A percentile compares a stretch with the other conserved stretches of the same genome.
Conservation (phyloP, 2,888 invertebrate species). For the Antitype chi region DNA sequence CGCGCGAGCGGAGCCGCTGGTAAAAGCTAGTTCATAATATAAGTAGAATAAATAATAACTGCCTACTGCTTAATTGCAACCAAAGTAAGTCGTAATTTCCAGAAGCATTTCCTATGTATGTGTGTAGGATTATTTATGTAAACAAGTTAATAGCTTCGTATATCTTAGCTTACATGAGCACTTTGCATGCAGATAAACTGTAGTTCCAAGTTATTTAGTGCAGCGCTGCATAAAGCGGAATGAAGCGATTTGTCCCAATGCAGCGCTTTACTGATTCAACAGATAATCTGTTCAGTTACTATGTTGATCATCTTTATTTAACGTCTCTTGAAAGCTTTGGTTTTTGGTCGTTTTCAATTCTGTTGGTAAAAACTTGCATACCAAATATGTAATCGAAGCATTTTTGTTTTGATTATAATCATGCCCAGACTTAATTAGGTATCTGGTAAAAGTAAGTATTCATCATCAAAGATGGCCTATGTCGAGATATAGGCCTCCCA, state of each 20-base stretch:
- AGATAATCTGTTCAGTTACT: slow-evolving; percentile 13
- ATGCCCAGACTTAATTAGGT: background rate
- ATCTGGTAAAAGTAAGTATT: background rate
- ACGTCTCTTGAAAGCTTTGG: background rate
- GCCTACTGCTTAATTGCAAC: background rate
- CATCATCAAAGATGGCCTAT: no score
- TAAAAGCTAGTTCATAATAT: no score
- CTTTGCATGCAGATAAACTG: slow-evolving; percentile 33
- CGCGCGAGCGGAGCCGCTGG: no score
- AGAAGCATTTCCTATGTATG: background rate
- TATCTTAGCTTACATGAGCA: slow-evolving; percentile 24
- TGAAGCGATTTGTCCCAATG: background rate
- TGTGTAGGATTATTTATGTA: slow-evolving; percentile 13
- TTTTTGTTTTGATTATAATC: background rate
- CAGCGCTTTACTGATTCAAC: background rate
- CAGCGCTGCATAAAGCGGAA: slow-evolving; percentile 21
- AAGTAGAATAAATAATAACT: no score
- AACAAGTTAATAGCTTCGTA: slow-evolving; percentile 26
- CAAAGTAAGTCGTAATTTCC: slow-evolving; percentile 5
- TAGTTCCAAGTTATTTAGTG: slow-evolving; percentile 20
- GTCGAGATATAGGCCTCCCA: no score
- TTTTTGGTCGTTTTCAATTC: background rate
- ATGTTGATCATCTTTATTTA: slow-evolving; percentile 13
- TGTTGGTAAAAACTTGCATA: background rate
- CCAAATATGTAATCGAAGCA: background rate